These are phyloP conservation scores for Bombus difficillimus DNA, from an alignment of 1,140 invertebrate species.

Conservation along the genomic window DNA sequence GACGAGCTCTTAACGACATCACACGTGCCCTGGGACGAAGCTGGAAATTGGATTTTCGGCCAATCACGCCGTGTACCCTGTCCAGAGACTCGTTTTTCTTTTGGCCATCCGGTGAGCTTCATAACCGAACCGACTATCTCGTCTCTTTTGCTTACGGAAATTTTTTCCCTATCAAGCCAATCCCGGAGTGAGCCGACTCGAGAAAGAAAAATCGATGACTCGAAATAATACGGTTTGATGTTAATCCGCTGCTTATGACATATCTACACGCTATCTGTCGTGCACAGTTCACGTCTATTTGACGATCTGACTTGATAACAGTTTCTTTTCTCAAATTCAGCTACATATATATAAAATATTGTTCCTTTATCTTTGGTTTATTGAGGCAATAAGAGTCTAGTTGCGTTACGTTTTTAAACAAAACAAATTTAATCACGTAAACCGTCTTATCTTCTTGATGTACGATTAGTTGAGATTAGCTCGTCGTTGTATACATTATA, in stretches of 20 bases:
- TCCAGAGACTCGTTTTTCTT: conserved; percentile 27
- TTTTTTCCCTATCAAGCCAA: not conserved
- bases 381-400: not conserved
- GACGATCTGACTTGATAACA: too few species aligned
- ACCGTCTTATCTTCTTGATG: too few species aligned
- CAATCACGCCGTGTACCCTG: conserved; percentile 16
- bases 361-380: not conserved
- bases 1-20: conserved; percentile 25
- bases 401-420: not conserved
- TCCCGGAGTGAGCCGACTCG: not conserved
- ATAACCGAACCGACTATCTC: not conserved
- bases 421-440: not conserved
- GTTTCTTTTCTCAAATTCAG: too few species aligned
- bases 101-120: not conserved
- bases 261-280: not conserved
- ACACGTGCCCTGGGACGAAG: conserved; percentile 16
- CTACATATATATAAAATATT: too few species aligned
- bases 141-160: not conserved
- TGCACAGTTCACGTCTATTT: not conserved
- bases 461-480: too few species aligned
- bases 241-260: not conserved
- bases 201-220: not conserved
- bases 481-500: too few species aligned
- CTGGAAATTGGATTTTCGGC: conserved; percentile 31
- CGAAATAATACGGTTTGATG: not conserved